Evolutionary conservation across 2,888 invertebrate genomes (phyloP), one percentile per base, ranked within the genome.

Genomic region (Eumacrocentrus americanus): DNA sequence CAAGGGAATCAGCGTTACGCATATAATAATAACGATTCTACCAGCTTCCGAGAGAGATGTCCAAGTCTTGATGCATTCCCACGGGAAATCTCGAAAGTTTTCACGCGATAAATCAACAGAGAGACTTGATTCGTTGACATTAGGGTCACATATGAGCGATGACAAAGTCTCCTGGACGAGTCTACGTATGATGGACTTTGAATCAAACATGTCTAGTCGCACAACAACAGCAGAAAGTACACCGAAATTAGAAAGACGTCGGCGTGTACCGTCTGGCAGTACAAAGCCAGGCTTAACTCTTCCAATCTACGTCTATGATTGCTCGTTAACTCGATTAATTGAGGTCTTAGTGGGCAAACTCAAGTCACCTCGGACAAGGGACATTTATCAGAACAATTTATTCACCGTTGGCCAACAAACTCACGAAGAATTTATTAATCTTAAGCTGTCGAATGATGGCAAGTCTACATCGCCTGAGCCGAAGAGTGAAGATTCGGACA

Each of bases 291-390:
- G 70, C 3, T 66, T 83, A 23, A 77, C 82, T 16, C 74, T 86
- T 38, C 89, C 89, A 0, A 78, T 90, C 57, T 90, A 88, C 71
- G 84, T 88, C n/a, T 90, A 88, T 71, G 88, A 89, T 73, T 89
- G 89, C 74, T 85, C 87, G 1, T 76, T 87, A 46, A 82, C 84
- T 20, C 79, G 84, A 60, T 75, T 89, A 34, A 86, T 86, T n/a
- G 84, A 86, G 64, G 82, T 84, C 0, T 80, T 86, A 37, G 77
- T 84, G 3, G 80, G 79, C 54, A 81, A 82, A 67, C 73, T 75
- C 4, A 73, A 72, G 55, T 74, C 71, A 7, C 72, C 78, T 2
- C 71, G 77, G 7, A 73, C 72, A 29, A 81, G 81, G 57, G 86
- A 86, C 70, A 76, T 85, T 47, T 85, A 82, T 70, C 82, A 84